Percentiles rank a stretch among this genome's conserved stretches.
Conservation (phyloP, 2,797 vertebrate species). For the Okamejei kenojei region DNA sequence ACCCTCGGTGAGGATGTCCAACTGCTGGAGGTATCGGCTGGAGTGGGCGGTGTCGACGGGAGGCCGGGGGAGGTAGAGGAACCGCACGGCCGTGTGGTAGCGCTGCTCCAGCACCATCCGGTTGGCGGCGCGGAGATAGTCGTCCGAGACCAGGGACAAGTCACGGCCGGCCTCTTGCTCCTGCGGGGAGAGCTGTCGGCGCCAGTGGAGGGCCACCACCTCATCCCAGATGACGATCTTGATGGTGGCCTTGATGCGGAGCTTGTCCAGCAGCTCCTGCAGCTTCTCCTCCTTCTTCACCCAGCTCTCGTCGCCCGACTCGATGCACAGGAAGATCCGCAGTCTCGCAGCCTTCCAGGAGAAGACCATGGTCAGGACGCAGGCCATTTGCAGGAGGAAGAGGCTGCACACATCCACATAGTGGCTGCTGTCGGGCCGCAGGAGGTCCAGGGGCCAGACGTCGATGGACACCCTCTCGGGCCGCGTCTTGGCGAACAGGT, state of each 20-base stretch:
- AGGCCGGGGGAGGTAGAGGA: conserved; percentile 80
- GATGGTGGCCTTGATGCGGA: conserved; percentile 77
- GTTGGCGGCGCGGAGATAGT: conserved; percentile 66
- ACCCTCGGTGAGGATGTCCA: conserved; percentile 65
- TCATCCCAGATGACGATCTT: conserved; percentile 76
- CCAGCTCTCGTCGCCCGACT: conserved; percentile 71
- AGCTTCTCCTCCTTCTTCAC: conserved; percentile 72
- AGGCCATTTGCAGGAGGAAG: conserved; percentile 86
- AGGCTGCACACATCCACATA: conserved; percentile 80
- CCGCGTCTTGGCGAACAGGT: conserved; percentile 52
- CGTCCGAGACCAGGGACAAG: conserved; percentile 47
- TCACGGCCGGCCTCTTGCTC: conserved; percentile 42
- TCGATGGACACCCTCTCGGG: conserved; percentile 66
- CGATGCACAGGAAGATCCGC: conserved; percentile 78
- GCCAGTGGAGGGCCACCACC: conserved; percentile 53
- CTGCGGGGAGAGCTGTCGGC: neutral
- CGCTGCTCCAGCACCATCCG: conserved; percentile 66
- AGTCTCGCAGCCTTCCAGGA: conserved; percentile 75
- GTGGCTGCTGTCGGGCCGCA: conserved; percentile 59
- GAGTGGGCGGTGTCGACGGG: conserved; percentile 58
- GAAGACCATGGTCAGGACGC: conserved; percentile 80
- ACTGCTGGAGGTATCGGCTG: conserved; percentile 64
- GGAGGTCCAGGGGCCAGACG: conserved; percentile 81
- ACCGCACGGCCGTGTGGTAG: conserved; percentile 69
- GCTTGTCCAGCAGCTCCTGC: conserved; percentile 68